These are phyloP conservation scores for Pemphigus obesinymphae DNA, from an alignment of 1,140 invertebrate genomes.

Conservation along the genomic window DNA sequence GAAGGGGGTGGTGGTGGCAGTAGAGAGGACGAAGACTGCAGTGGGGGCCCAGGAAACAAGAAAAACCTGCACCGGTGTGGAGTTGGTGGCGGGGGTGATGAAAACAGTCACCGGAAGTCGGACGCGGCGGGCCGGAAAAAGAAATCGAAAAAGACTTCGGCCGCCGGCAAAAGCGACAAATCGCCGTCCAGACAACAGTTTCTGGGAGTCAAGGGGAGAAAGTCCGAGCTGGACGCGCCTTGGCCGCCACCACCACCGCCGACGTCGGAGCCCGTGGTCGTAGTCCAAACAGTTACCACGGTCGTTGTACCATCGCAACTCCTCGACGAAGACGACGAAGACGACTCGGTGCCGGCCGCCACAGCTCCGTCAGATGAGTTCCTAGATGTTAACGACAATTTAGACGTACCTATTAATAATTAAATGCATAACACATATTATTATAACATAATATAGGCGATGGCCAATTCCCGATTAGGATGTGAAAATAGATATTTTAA, in stretches of 20 bases:
- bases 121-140: conserved; percentile 28
- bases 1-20: conserved; percentile 31
- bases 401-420: too few species aligned
- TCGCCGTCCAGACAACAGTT: conserved; percentile 61
- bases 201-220: background rate
- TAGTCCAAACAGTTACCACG: background rate
- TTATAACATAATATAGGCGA: too few species aligned
- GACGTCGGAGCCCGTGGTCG: conserved; percentile 57
- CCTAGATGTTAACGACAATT: conserved; percentile 22
- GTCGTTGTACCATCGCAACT: background rate
- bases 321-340: background rate
- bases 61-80: background rate
- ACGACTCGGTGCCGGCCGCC: background rate
- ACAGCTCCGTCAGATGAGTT: conserved; percentile 24
- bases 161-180: conserved; percentile 30
- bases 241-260: conserved; percentile 80
- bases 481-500: too few species aligned
- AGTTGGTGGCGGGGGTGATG: background rate
- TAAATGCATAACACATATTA: too few species aligned
- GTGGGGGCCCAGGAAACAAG: background rate
- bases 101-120: conserved; percentile 6
- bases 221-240: background rate
- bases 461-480: too few species aligned
- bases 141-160: conserved; percentile 5
- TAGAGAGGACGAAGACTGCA: conserved; percentile 2